Evolutionary conservation across 35 echinoderm and acorn worm genomes (phyloP).

Genomic region (Heliocidaris erythrogramma): DNA sequence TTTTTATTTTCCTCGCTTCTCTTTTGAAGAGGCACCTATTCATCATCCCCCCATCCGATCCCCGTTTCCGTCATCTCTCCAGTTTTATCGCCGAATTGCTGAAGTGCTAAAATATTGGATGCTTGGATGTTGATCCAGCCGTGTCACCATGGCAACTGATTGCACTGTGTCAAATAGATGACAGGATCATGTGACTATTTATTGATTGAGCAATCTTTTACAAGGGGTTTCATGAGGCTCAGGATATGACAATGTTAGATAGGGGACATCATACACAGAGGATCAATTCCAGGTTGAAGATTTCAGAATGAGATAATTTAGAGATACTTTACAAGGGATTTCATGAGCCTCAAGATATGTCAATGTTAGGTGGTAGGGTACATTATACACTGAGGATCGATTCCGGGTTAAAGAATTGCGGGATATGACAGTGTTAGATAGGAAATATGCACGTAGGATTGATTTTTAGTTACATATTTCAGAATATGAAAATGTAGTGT

Average conservation of each 20-base stretch:
- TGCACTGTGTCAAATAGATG: background rate
- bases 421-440: too few species aligned
- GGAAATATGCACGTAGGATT: too few species aligned
- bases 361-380: too few species aligned
- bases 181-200: background rate
- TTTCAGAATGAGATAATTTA: background rate
- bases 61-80: background rate
- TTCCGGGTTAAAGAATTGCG: too few species aligned
- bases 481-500: too few species aligned
- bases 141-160: constrained; percentile 33
- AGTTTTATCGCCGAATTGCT: background rate
- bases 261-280: background rate
- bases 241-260: background rate
- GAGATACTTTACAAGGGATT: too few species aligned
- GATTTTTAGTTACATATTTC: too few species aligned
- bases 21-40: background rate
- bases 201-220: constrained; percentile 21
- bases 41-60: background rate
- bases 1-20: background rate
- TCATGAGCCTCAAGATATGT: too few species aligned
- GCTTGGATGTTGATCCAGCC: constrained; percentile 19
- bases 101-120: constrained; percentile 35
- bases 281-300: background rate
- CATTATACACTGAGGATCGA: too few species aligned
- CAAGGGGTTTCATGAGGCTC: background rate